These are phyloP conservation scores for Eutrigla gurnardus DNA, from an alignment of 2,797 vertebrate genomes.

Conservation along the genomic window DNA sequence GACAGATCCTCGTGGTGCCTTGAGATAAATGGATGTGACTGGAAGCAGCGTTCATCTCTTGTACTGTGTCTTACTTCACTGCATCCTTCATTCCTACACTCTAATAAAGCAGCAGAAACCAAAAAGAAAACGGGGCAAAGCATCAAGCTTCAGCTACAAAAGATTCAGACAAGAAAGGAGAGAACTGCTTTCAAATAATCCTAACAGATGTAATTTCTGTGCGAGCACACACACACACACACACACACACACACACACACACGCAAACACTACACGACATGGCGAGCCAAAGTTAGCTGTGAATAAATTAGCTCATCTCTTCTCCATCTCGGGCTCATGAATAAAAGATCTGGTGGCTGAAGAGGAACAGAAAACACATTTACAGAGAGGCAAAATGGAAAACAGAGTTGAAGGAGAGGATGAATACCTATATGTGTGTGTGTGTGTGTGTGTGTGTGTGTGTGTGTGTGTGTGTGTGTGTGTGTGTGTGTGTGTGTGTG, in stretches of 20 bases:
- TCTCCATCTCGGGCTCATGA: constrained; percentile 79
- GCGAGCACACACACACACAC: constrained; percentile 25
- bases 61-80: background rate
- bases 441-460: constrained; percentile 46
- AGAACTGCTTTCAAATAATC: constrained; percentile 58
- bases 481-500: constrained; percentile 50
- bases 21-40: constrained; percentile 5
- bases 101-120: constrained; percentile 31
- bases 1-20: background rate
- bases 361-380: constrained; percentile 81
- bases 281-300: constrained; percentile 76
- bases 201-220: constrained; percentile 58
- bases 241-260: constrained; percentile 15
- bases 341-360: constrained; percentile 82
- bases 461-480: constrained; percentile 34
- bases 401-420: constrained; percentile 69
- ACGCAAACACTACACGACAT: constrained; percentile 58
- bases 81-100: constrained; percentile 29
- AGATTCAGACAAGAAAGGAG: constrained; percentile 42
- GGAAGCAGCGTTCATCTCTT: constrained; percentile 23
- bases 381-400: constrained; percentile 76
- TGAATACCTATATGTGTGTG: constrained; percentile 62
- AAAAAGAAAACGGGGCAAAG: constrained; percentile 25
- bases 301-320: constrained; percentile 82
- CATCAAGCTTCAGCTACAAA: constrained; percentile 38